Percentiles rank a stretch among this genome's conserved stretches.
Conservation (phyloP, 2,113 vertebrate species). For the Pedetes capensis region DNA sequence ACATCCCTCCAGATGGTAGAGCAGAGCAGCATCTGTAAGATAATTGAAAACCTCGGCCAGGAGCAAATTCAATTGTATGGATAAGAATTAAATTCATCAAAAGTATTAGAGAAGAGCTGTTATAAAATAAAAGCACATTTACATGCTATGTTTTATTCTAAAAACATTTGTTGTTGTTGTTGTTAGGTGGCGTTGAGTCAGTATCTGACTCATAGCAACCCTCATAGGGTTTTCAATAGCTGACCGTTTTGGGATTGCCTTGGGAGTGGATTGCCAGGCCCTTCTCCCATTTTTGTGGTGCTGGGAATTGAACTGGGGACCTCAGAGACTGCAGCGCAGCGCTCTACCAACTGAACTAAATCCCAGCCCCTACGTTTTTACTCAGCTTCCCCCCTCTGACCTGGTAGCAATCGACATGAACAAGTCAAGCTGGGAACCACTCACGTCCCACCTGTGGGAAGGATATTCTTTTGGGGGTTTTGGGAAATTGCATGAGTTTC, state of each 20-base stretch:
- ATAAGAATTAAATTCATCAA: background rate
- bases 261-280: no score
- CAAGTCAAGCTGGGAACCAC: background rate
- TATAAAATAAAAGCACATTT: background rate
- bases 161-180: no score
- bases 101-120: background rate
- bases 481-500: accelerated
- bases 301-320: no score
- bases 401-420: background rate
- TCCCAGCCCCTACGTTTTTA: no score
- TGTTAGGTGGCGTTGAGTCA: no score
- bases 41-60: background rate
- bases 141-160: background rate
- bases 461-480: accelerated
- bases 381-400: no score
- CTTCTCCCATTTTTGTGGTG: no score
- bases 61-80: background rate
- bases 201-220: no score
- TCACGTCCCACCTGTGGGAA: background rate
- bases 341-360: no score
- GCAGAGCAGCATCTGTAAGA: background rate
- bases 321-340: no score
- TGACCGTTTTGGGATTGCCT: no score
- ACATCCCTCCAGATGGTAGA: background rate
- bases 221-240: no score